These are phyloP conservation scores for Champsocephalus esox DNA, from an alignment of 2,797 vertebrate species.

Conservation along the genomic window DNA sequence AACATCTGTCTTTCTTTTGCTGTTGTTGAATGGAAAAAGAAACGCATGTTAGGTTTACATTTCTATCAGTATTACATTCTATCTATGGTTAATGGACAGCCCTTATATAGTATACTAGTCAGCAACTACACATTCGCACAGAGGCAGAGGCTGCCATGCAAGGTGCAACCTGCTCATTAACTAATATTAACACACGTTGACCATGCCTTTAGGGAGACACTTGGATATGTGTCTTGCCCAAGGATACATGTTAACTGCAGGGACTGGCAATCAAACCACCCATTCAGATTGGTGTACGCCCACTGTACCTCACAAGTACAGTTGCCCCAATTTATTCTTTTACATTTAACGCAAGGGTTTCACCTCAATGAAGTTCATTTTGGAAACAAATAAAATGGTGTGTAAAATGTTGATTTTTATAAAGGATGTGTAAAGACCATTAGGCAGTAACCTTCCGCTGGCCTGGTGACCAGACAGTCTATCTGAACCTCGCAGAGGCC, in stretches of 20 bases:
- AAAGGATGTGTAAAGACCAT: conserved; percentile 51
- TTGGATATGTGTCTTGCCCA: no score
- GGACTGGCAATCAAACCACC: no score
- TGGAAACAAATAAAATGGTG: conserved; percentile 27
- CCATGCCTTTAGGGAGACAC: no score
- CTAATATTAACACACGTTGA: no score
- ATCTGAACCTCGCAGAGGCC: conserved; percentile 49
- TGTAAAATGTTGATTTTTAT: conserved; percentile 42
- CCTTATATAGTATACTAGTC: no score
- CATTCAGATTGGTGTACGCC: no score
- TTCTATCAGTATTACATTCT: not conserved
- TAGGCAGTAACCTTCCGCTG: conserved; percentile 44
- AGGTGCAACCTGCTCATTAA: no score
- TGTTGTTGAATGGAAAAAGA: not conserved
- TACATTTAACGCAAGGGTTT: not conserved
- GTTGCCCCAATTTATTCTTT: not conserved
- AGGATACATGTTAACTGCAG: no score
- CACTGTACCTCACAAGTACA: no score
- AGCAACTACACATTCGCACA: no score
- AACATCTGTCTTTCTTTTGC: not conserved
- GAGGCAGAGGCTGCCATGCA: no score
- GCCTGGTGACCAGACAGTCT: conserved; percentile 47
- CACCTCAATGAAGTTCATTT: conserved; percentile 19
- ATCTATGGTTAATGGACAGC: no score
- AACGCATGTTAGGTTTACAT: not conserved